Percentiles rank a stretch among this genome's conserved stretches.
Conservation (phyloP, 2,888 invertebrate species). For the Sphaerophoria rueppellii region DNA sequence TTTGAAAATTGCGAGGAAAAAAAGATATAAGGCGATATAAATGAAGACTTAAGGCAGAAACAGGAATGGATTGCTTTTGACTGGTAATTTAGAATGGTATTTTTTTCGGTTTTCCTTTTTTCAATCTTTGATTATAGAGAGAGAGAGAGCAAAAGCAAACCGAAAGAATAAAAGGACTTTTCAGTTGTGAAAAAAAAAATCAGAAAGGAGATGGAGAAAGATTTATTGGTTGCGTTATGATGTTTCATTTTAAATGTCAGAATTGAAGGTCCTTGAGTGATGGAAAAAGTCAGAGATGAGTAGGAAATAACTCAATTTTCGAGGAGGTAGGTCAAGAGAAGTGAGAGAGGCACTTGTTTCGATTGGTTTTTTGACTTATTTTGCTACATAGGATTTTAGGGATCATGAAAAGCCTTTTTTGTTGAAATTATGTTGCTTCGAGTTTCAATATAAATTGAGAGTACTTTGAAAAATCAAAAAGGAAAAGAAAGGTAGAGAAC, state of each 20-base stretch:
- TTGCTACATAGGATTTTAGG: background rate
- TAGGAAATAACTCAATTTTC: background rate
- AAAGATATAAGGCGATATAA: background rate
- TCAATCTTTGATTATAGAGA: background rate
- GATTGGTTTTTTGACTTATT: slow-evolving; percentile 2
- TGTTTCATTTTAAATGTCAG: slow-evolving; percentile 13
- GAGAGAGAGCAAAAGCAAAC: too few relatives aligned
- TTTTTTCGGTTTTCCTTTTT: background rate
- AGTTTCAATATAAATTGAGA: too few relatives aligned
- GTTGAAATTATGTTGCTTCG: too few relatives aligned
- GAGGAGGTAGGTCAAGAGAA: background rate
- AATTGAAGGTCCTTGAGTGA: background rate
- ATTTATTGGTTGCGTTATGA: background rate
- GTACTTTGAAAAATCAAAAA: too few relatives aligned
- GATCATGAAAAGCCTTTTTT: background rate
- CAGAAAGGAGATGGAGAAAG: background rate
- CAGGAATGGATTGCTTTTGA: slow-evolving; percentile 34
- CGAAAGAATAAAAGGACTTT: background rate
- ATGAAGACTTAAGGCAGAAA: background rate
- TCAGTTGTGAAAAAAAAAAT: background rate
- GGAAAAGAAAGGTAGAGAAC: too few relatives aligned
- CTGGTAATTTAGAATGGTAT: slow-evolving; percentile 26
- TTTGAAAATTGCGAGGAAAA: too few relatives aligned
- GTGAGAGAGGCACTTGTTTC: background rate
- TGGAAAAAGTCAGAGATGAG: background rate